phyloP scores from a whole-genome alignment of 2,797 vertebrate species.

The Malurus leucopterus region DNA sequence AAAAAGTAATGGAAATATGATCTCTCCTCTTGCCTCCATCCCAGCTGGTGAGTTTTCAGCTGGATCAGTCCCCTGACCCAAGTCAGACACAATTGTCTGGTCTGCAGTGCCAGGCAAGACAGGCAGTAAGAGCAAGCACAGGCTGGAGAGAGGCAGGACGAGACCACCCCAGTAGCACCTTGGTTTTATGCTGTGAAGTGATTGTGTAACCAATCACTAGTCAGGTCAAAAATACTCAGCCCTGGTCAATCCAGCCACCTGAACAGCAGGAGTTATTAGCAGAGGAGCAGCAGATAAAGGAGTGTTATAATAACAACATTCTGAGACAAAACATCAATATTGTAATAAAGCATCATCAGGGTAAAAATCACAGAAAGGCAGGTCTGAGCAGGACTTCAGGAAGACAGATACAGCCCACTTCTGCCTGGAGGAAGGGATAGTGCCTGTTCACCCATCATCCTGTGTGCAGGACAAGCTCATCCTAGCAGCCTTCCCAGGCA shows the following conservation, averaged over 20 bases:
- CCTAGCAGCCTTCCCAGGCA: neutral
- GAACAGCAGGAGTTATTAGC: neutral
- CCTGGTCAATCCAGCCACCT: neutral
- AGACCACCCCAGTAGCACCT: neutral
- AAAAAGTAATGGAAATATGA: conserved; percentile 18
- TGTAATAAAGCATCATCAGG: neutral
- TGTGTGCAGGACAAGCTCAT: neutral
- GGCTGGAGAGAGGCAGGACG: neutral
- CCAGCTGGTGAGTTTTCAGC: neutral
- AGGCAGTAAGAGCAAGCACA: neutral
- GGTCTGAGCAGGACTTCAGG: neutral
- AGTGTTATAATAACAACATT: neutral
- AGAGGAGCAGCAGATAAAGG: neutral
- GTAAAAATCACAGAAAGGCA: neutral
- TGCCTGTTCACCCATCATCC: neutral
- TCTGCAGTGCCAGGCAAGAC: neutral
- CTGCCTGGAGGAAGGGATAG: neutral
- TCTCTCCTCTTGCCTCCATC: neutral
- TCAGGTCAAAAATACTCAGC: neutral
- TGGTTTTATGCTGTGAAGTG: neutral
- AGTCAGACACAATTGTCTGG: neutral
- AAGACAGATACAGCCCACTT: neutral
- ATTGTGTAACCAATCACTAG: neutral
- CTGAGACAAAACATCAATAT: neutral
- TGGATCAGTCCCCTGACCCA: neutral